A percentile compares a stretch with the other conserved stretches of the same genome.
Evolutionary conservation across 2,113 vertebrate genomes (phyloP).

Genomic region (Centrocercus urophasianus): DNA sequence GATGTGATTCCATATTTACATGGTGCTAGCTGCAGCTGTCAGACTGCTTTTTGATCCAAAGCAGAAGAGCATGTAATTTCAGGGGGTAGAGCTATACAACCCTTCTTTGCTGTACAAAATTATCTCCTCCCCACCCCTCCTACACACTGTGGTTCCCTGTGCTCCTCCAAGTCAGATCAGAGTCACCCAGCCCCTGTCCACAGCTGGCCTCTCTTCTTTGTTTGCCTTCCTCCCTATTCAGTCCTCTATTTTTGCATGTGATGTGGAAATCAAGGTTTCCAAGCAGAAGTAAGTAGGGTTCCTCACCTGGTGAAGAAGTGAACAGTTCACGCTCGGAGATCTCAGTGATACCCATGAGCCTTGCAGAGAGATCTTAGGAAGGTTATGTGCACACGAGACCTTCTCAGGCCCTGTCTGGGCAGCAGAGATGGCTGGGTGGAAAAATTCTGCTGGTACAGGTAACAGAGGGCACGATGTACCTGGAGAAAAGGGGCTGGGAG

Average conservation of each 20-base stretch:
- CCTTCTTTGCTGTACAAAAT: neutral
- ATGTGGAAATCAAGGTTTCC: neutral
- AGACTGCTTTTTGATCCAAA: neutral
- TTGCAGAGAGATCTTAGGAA: slow-evolving; percentile 84
- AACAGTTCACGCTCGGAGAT: slow-evolving; percentile 86
- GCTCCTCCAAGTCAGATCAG: neutral
- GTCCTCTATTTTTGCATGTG: neutral
- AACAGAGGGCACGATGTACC: slow-evolving; percentile 78
- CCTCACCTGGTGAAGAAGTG: slow-evolving; percentile 86
- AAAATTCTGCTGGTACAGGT: slow-evolving; percentile 88
- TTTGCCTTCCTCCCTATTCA: neutral
- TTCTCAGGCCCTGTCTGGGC: slow-evolving; percentile 71
- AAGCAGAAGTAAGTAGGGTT: neutral
- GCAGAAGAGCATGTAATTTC: neutral
- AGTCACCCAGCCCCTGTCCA: neutral
- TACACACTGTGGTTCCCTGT: neutral
- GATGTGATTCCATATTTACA: neutral
- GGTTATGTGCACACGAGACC: slow-evolving; percentile 15
- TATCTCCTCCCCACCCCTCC: neutral
- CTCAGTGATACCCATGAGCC: slow-evolving; percentile 91
- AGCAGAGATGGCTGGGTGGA: slow-evolving; percentile 85
- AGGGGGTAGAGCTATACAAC: neutral
- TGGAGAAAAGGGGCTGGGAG: slow-evolving; percentile 64
- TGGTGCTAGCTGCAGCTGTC: neutral
- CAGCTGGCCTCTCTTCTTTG: neutral